These are phyloP conservation scores for Lagopus leucura DNA, from an alignment of 2,113 vertebrate species.

Conservation along the genomic window DNA sequence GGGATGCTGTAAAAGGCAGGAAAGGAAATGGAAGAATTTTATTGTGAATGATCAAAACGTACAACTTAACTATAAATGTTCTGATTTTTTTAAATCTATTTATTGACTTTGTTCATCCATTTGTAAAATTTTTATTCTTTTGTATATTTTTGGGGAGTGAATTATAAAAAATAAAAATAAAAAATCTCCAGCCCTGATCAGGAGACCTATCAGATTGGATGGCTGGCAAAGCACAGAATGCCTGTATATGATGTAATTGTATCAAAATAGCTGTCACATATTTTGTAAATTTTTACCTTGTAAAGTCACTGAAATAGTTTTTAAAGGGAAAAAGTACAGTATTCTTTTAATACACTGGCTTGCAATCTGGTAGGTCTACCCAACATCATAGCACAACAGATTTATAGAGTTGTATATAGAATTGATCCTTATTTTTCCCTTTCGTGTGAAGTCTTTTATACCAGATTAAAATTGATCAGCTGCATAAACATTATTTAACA, in stretches of 20 bases:
- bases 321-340: slow-evolving; percentile 93
- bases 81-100: slow-evolving; percentile 84
- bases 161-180: slow-evolving; percentile 60
- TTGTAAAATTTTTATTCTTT: slow-evolving; percentile 87
- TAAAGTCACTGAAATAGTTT: slow-evolving; percentile 98
- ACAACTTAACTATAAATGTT: slow-evolving; percentile 86
- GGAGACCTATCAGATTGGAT: slow-evolving; percentile 83
- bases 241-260: slow-evolving; percentile 97
- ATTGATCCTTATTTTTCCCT: slow-evolving; percentile 79
- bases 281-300: slow-evolving; percentile 99
- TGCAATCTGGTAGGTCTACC: slow-evolving; percentile 89
- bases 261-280: slow-evolving; percentile 94
- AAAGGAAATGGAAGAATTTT: slow-evolving; percentile 44
- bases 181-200: slow-evolving; percentile 75
- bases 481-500: slow-evolving; percentile 83
- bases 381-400: slow-evolving; percentile 84
- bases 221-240: slow-evolving; percentile 92
- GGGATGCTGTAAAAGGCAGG: slow-evolving; percentile 88
- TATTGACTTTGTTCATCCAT: slow-evolving; percentile 87
- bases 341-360: slow-evolving; percentile 98
- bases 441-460: slow-evolving; percentile 82
- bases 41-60: slow-evolving; percentile 89
- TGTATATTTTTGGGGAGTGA: slow-evolving; percentile 84
- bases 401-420: slow-evolving; percentile 87
- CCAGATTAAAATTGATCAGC: slow-evolving; percentile 77